These are phyloP conservation scores for Shargacucullia verbasci DNA, from an alignment of 2,888 invertebrate genomes.

Conservation along the genomic window DNA sequence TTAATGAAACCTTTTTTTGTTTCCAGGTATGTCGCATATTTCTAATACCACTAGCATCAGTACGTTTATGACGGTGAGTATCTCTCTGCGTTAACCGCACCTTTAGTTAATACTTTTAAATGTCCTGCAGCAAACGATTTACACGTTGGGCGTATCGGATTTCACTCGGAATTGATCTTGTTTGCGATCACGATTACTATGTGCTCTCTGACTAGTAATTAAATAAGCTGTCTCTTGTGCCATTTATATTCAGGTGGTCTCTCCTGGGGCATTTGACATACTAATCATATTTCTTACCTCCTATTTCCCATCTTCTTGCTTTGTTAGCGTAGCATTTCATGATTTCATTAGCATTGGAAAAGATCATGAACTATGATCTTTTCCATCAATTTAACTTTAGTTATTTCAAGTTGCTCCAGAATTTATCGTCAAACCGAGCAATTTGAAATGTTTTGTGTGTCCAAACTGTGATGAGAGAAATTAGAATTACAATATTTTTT, in stretches of 20 bases:
- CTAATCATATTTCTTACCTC: slow-evolving; percentile 38
- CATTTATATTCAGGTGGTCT: slow-evolving; percentile 51
- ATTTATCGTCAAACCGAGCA: slow-evolving; percentile 30
- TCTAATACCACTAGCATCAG: not conserved
- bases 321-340: slow-evolving; percentile 30
- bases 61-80: slow-evolving; percentile 15
- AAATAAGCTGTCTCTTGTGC: slow-evolving; percentile 49
- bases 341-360: too few relatives aligned
- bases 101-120: slow-evolving; percentile 19
- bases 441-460: slow-evolving; percentile 42
- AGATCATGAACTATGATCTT: too few relatives aligned
- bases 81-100: not conserved
- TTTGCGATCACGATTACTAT: slow-evolving; percentile 47
- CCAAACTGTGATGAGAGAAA: slow-evolving; percentile 35
- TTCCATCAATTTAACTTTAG: slow-evolving; percentile 31
- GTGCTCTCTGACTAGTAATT: slow-evolving; percentile 46
- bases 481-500: slow-evolving; percentile 40
- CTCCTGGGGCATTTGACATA: slow-evolving; percentile 27
- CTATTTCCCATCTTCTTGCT: slow-evolving; percentile 31
- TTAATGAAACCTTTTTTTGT: slow-evolving; percentile 3
- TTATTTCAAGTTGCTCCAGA: slow-evolving; percentile 29
- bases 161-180: slow-evolving; percentile 56
- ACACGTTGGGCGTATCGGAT: slow-evolving; percentile 45
- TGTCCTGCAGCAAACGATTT: slow-evolving; percentile 32
- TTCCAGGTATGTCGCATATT: slow-evolving; percentile 49